These are phyloP conservation scores for Ennomos quercinarius DNA, from an alignment of 2,888 invertebrate species.

Conservation along the genomic window DNA sequence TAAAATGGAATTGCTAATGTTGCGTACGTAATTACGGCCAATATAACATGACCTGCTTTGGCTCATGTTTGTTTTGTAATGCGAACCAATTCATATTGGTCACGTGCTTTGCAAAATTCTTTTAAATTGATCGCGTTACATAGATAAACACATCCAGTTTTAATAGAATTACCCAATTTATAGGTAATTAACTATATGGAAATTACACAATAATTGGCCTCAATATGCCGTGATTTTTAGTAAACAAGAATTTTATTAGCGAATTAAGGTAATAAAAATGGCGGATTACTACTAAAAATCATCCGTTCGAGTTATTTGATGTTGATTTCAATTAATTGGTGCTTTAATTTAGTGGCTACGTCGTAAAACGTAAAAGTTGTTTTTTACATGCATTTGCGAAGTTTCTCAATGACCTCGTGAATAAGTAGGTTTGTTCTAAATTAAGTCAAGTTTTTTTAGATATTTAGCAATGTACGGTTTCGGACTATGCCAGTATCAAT, in stretches of 20 bases:
- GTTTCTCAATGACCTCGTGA: slow-evolving; percentile 8
- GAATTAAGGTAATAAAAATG: slow-evolving; percentile 41
- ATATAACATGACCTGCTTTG: slow-evolving; percentile 47
- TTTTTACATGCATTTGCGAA: slow-evolving; percentile 30
- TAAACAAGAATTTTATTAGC: slow-evolving; percentile 43
- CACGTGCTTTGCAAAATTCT: slow-evolving; percentile 27
- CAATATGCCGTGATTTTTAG: slow-evolving; percentile 38
- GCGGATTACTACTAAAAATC: slow-evolving; percentile 38
- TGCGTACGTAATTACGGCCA: slow-evolving; percentile 61
- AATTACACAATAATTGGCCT: slow-evolving; percentile 50
- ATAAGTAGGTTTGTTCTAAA: slow-evolving; percentile 11
- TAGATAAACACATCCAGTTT: slow-evolving; percentile 15
- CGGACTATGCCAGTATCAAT: no score
- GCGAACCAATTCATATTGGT: slow-evolving; percentile 37
- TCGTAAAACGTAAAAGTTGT: slow-evolving; percentile 41
- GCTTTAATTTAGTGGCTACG: slow-evolving; percentile 31
- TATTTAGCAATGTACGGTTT: no score
- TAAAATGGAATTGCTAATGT: slow-evolving; percentile 76
- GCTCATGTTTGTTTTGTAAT: slow-evolving; percentile 34
- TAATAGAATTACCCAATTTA: slow-evolving; percentile 30
- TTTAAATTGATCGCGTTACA: slow-evolving; percentile 23
- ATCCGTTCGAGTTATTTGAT: slow-evolving; percentile 34
- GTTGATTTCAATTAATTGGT: slow-evolving; percentile 39
- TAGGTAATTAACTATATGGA: slow-evolving; percentile 27
- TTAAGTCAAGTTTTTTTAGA: neutral